Evolutionary conservation across 2,113 vertebrate species (phyloP).

Genomic region (Macrotis lagotis): DNA sequence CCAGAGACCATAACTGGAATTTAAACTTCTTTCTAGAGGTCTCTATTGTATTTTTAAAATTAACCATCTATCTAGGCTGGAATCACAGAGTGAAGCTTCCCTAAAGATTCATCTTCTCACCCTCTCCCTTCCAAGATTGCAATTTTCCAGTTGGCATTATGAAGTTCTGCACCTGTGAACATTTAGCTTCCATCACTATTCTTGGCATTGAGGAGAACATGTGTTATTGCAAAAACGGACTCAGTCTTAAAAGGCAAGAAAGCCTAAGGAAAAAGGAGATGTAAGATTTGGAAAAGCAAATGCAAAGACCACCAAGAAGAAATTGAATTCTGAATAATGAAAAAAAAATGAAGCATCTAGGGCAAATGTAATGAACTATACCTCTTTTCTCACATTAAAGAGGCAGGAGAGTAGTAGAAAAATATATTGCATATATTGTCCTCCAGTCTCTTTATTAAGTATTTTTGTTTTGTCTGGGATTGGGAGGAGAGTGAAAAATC

Average conservation of each 20-base stretch:
- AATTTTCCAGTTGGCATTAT: background rate
- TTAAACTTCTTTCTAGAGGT: conserved; percentile 39
- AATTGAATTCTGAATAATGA: background rate
- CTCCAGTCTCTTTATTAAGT: background rate
- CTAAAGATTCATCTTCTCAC: conserved; percentile 39
- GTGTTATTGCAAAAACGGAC: conserved; percentile 15
- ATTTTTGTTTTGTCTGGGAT: background rate
- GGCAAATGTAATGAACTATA: background rate
- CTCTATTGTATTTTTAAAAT: conserved; percentile 33
- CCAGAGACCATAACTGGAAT: conserved; percentile 56
- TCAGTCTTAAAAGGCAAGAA: background rate
- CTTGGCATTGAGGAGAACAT: conserved; percentile 2
- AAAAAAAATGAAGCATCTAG: background rate
- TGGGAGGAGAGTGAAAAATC: background rate
- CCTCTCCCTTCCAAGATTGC: background rate
- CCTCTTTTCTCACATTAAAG: background rate
- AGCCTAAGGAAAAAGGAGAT: background rate
- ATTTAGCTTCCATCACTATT: background rate
- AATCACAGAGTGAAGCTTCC: conserved; percentile 15
- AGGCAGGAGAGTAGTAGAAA: background rate
- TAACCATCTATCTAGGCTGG: conserved; percentile 43
- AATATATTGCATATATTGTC: background rate
- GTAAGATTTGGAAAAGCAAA: background rate
- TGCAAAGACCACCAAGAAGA: background rate
- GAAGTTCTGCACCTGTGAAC: conserved; percentile 31